Base-by-base conservation (phyloP, 2,113 vertebrate species). In the Pomatostomus ruficeps region DNA sequence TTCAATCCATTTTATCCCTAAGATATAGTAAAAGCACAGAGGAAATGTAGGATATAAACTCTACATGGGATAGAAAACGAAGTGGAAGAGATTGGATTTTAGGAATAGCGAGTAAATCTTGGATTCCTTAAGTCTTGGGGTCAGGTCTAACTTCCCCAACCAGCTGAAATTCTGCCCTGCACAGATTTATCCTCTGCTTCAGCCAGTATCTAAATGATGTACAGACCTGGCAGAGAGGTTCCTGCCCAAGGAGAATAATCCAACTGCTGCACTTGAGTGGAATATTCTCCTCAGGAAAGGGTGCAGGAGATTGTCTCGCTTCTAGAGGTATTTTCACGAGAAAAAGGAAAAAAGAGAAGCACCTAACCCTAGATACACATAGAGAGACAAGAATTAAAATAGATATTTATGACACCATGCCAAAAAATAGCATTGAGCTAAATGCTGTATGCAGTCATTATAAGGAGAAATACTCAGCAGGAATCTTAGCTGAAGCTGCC, bases 381-480 rank as follows among this genome's bases (percentile, higher is more conserved):
- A 83, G 3, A 94, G 63, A 93, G 89, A 75, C 40, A 63, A 78
- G 93, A 95, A 96, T 93, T 94, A 95, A 93, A 97, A 93, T 92
- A 95, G 95, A 88, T 95, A 95, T 94, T 91, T 95, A 91, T 84
- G 96, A 93, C 85, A 95, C 54, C 35, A 65, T 74, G 96, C 94
- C 92, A 96, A 95, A 92, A 93, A 88, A 36, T 24, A 78, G 91
- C 80, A 75, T 48, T 78, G 89, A 93, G 89, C 86, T 93, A 71
- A 93, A 95, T 95, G 84, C 83, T 89, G 73, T 90, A 88, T 89
- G 92, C 92, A 92, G 95, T 92, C 95, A 96, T 97, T 97, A 78
- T 88, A 91, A 95, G 88, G 35, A 97, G 86, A 96, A 97, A 96
- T 96, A 92, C 95, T 96, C 95, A 95, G 96, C 92, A 96, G 95